These are phyloP conservation scores for Sebastes cheni DNA, from an alignment of 2,797 vertebrate species.

Conservation along the genomic window DNA sequence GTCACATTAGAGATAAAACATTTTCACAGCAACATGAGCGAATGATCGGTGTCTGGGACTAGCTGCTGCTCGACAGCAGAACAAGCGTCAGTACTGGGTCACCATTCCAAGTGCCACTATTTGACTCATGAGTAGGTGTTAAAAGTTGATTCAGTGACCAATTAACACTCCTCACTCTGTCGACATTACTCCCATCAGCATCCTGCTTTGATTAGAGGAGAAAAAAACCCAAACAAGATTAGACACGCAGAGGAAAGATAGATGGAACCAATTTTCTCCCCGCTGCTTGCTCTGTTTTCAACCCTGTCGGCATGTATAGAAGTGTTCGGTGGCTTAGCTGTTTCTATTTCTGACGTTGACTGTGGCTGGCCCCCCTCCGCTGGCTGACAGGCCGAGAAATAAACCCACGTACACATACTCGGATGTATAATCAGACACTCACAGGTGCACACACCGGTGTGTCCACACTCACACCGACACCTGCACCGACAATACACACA, in stretches of 20 bases:
- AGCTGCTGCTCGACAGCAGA: conserved; percentile 24
- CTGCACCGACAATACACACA: conserved; percentile 15
- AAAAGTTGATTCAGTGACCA: conserved; percentile 47
- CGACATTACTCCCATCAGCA: conserved; percentile 9
- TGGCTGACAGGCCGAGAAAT: conserved; percentile 46
- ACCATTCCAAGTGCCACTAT: conserved; percentile 8
- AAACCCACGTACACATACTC: conserved; percentile 45
- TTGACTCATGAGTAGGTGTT: conserved; percentile 49
- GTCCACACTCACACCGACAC: background rate
- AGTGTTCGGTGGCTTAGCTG: conserved; percentile 18
- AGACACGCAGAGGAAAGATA: conserved; percentile 15
- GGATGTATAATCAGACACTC: background rate
- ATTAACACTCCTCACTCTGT: conserved; percentile 45
- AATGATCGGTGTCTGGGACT: background rate
- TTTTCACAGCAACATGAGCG: background rate
- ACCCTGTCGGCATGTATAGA: conserved; percentile 11
- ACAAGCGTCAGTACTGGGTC: conserved; percentile 29
- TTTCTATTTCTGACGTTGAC: conserved; percentile 59
- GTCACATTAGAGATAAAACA: background rate
- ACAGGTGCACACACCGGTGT: background rate
- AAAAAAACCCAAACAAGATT: conserved; percentile 4
- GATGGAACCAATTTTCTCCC: conserved; percentile 43
- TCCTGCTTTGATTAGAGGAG: conserved; percentile 10
- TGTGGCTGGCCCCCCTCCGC: conserved; percentile 1
- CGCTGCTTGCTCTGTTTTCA: conserved; percentile 15